Evolutionary conservation across 2,797 vertebrate genomes (phyloP).

Genomic region (Anableps anableps): DNA sequence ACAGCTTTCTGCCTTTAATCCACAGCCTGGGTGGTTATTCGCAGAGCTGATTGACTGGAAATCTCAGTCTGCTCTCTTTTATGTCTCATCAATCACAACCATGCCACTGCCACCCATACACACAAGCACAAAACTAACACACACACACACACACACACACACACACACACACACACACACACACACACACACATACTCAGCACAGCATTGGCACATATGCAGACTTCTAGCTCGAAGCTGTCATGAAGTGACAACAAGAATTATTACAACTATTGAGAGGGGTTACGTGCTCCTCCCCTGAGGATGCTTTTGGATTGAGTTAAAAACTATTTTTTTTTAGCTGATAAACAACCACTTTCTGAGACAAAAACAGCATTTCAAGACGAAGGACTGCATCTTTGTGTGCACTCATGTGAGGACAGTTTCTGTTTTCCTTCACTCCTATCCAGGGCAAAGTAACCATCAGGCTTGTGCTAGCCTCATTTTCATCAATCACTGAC

Average conservation of each 20-base stretch:
- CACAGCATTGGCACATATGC: conserved; percentile 20
- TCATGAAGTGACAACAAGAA: conserved; percentile 67
- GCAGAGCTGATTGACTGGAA: conserved; percentile 70
- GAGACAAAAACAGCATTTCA: conserved; percentile 27
- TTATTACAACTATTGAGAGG: conserved; percentile 60
- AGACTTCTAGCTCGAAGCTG: conserved; percentile 55
- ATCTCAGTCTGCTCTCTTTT: conserved; percentile 66
- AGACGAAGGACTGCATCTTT: conserved; percentile 49
- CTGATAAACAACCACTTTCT: conserved; percentile 49
- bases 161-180: too few relatives aligned
- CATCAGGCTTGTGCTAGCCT: conserved; percentile 51
- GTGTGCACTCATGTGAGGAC: conserved; percentile 43
- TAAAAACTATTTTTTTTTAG: conserved; percentile 48
- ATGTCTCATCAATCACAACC: conserved; percentile 75
- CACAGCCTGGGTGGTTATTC: conserved; percentile 65
- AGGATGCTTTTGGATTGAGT: conserved; percentile 52
- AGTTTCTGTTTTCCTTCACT: conserved; percentile 53
- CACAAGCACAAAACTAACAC: conserved; percentile 31
- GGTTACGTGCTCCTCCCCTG: conserved; percentile 62
- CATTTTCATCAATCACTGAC: conserved; percentile 68
- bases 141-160: background rate
- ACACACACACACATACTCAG: conserved; percentile 8
- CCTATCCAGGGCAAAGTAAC: conserved; percentile 40
- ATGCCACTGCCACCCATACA: conserved; percentile 56
- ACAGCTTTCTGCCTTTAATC: conserved; percentile 75